Conservation (phyloP, 2,113 vertebrate species). For the Lota lota region DNA sequence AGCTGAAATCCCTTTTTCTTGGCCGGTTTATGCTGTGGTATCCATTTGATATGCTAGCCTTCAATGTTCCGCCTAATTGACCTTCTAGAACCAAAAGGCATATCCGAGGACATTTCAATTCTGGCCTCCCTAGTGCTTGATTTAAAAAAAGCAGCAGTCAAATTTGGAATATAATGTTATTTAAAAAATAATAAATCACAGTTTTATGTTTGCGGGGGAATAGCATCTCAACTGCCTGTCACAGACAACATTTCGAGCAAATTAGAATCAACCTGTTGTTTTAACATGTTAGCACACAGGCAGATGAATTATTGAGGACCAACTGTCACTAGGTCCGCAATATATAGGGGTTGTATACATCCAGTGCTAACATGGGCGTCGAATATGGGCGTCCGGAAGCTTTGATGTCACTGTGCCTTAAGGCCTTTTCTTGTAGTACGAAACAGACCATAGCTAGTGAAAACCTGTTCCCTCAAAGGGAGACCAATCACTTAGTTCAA, state of each 20-base stretch:
- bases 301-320: no score
- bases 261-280: background rate
- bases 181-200: background rate
- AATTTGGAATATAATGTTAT: background rate
- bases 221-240: background rate
- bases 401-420: background rate
- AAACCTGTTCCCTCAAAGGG: background rate
- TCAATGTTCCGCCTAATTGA: no score
- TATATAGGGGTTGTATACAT: slow-evolving; percentile 3
- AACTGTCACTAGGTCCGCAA: background rate
- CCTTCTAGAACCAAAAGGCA: no score
- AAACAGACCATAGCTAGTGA: background rate
- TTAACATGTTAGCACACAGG: background rate
- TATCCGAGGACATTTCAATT: no score
- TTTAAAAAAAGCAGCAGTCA: background rate
- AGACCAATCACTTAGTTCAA: slow-evolving; percentile 10
- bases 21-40: no score
- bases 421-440: background rate
- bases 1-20: no score
- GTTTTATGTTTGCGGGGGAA: background rate
- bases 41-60: no score
- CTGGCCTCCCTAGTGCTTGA: no score
- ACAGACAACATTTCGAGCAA: background rate
- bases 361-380: background rate
- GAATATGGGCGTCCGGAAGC: background rate